Evolutionary conservation across 92 coral and sea anemone genomes (phyloP).

Genomic region (Zoanthus sansibaricus): DNA sequence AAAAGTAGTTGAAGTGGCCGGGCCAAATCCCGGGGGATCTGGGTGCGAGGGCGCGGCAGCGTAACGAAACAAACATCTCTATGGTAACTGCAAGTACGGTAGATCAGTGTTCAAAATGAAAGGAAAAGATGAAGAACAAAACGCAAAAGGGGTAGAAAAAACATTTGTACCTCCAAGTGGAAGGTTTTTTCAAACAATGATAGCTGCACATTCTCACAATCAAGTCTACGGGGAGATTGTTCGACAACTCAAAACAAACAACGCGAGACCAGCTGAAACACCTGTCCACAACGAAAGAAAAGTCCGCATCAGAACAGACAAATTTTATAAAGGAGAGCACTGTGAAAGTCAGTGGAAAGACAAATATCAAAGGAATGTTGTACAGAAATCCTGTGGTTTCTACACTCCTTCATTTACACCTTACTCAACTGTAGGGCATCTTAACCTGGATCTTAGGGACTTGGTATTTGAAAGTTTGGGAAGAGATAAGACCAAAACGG

Average conservation of each 20-base stretch:
- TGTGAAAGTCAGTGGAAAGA: conserved; percentile 74
- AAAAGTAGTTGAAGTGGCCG: no score
- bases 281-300: conserved; percentile 63
- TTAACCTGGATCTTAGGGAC: conserved; percentile 79
- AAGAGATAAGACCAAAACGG: conserved; percentile 25
- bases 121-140: conserved; percentile 14
- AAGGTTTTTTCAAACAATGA: conserved; percentile 26
- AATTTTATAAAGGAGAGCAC: conserved; percentile 78
- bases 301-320: conserved; percentile 87
- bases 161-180: conserved; percentile 22
- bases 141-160: conserved; percentile 31
- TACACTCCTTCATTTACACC: conserved; percentile 91
- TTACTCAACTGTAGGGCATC: conserved; percentile 83
- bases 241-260: conserved; percentile 70
- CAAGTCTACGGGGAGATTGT: conserved; percentile 80
- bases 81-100: conserved; percentile 86
- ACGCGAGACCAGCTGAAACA: conserved; percentile 21
- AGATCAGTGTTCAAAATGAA: conserved; percentile 9
- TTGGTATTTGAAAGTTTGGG: conserved; percentile 82
- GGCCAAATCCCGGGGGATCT: background rate
- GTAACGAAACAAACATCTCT: conserved; percentile 60
- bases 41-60: conserved; percentile 40
- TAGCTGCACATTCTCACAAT: conserved; percentile 59
- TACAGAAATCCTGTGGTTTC: conserved; percentile 81
- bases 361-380: conserved; percentile 77